Conservation (phyloP, 2,888 invertebrate species). For the Cybosia mesomella region DNA sequence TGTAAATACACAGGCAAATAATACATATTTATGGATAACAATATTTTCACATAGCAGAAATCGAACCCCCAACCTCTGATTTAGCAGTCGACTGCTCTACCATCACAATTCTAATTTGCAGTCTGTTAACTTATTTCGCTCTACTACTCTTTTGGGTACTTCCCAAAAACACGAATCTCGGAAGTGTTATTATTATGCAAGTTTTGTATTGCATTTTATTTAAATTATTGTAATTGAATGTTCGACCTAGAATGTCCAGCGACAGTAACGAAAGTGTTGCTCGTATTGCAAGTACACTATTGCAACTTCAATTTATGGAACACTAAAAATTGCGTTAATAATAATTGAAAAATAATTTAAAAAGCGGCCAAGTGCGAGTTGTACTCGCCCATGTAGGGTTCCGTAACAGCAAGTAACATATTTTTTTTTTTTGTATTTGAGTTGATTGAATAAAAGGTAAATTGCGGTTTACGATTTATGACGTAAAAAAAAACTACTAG, state of each 20-base stretch:
- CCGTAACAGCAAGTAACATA: no score
- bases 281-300: slow-evolving; percentile 20
- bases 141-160: background rate
- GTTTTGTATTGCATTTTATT: slow-evolving; percentile 7
- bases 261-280: slow-evolving; percentile 12
- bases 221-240: slow-evolving; percentile 15
- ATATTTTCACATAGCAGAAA: no score
- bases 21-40: no score
- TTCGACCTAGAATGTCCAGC: slow-evolving; percentile 18
- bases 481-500: no score
- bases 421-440: no score
- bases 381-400: no score
- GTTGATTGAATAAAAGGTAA: no score
- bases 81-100: background rate
- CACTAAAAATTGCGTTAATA: slow-evolving; percentile 5
- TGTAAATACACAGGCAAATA: no score
- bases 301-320: slow-evolving; percentile 15
- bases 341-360: background rate
- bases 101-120: background rate
- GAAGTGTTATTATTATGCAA: background rate
- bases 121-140: background rate
- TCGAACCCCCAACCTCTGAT: no score
- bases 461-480: no score
- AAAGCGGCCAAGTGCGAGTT: no score
- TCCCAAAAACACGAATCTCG: slow-evolving; percentile 3